Percentiles rank a stretch among this genome's conserved stretches.
phyloP scores from a whole-genome alignment of 2,888 invertebrate genomes.

The Quadroppia sp. region DNA sequence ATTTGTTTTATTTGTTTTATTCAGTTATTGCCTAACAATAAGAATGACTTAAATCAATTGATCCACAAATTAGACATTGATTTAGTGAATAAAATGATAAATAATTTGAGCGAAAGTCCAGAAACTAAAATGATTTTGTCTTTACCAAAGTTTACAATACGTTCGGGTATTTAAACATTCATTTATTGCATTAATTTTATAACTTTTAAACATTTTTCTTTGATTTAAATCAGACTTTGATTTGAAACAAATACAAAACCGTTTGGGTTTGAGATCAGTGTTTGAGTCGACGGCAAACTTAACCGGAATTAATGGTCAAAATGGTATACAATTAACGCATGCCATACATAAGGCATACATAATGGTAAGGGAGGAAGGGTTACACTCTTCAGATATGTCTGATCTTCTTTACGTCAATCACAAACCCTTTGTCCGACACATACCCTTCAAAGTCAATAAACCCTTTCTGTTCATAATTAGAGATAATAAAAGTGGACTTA shows the following conservation, averaged over 20 bases:
- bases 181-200: not conserved
- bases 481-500: not conserved
- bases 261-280: not conserved
- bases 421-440: not conserved
- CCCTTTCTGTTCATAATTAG: not conserved
- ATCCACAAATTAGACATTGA: not conserved
- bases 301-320: not conserved
- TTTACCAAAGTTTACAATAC: not conserved
- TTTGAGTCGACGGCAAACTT: not conserved
- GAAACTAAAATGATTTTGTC: not conserved
- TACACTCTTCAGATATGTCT: not conserved
- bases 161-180: not conserved
- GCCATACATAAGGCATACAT: constrained; percentile 7
- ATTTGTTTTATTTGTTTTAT: not conserved
- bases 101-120: not conserved
- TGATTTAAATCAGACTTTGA: not conserved
- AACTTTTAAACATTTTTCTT: not conserved
- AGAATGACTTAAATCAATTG: not conserved
- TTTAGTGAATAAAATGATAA: not conserved
- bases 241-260: not conserved
- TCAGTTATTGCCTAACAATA: not conserved
- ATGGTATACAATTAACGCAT: not conserved
- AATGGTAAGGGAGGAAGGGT: not conserved
- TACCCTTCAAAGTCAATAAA: not conserved
- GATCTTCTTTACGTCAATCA: not conserved